phyloP scores from a whole-genome alignment of 2,113 vertebrate species.

The Abramis brama region DNA sequence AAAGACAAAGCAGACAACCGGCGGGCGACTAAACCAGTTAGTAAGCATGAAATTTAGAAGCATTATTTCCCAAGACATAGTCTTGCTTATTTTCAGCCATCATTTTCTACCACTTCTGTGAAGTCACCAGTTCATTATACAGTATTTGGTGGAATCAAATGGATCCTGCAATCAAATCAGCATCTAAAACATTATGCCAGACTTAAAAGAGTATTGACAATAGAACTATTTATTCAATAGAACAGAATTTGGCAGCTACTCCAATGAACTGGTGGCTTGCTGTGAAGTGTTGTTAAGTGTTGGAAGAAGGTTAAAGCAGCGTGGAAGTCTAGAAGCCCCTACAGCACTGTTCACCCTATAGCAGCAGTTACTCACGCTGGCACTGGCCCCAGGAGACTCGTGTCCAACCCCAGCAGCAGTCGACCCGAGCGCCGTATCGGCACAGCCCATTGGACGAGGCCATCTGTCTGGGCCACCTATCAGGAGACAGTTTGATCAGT shows the following conservation, averaged over 20 bases:
- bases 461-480: slow-evolving; percentile 93
- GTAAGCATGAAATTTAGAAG: slow-evolving; percentile 7
- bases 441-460: slow-evolving; percentile 87
- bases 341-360: slow-evolving; percentile 63
- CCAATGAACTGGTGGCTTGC: slow-evolving; percentile 30
- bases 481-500: slow-evolving; percentile 62
- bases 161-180: background rate
- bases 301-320: slow-evolving; percentile 40
- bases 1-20: background rate
- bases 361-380: slow-evolving; percentile 88
- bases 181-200: background rate
- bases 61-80: background rate
- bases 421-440: slow-evolving; percentile 87
- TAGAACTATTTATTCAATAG: background rate
- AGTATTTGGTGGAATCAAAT: background rate
- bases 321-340: slow-evolving; percentile 65
- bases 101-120: background rate
- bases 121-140: slow-evolving; percentile 17
- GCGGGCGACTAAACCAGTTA: background rate
- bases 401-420: slow-evolving; percentile 99
- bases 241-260: too few species aligned
- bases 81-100: slow-evolving; percentile 19
- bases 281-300: slow-evolving; percentile 5
- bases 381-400: slow-evolving; percentile 91
- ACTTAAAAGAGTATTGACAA: background rate